Conservation (phyloP, 2,888 invertebrate genomes). For the Pammene aurita region DNA sequence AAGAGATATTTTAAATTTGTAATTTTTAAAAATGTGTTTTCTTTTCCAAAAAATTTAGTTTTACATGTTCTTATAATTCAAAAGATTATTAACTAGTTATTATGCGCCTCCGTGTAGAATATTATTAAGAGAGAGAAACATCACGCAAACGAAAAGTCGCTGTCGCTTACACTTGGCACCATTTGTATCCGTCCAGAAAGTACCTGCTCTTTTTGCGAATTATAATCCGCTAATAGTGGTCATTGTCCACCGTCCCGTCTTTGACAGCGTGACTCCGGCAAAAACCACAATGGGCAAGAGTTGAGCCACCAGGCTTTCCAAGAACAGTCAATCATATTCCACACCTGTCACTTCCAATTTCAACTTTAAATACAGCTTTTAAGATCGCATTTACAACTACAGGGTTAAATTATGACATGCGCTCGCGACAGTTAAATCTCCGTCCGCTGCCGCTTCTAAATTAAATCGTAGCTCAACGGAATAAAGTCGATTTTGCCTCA, state of each 20-base stretch:
- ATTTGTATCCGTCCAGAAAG: conserved; percentile 43
- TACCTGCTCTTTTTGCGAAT: conserved; percentile 80
- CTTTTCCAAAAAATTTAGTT: too few species aligned
- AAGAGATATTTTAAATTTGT: too few species aligned
- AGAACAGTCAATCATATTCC: conserved; percentile 72
- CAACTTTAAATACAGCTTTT: neutral
- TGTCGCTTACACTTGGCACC: conserved; percentile 48
- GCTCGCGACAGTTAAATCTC: conserved; percentile 13
- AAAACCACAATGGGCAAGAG: conserved; percentile 72
- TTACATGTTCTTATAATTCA: too few species aligned
- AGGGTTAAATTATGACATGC: conserved; percentile 45
- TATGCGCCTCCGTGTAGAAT: too few species aligned
- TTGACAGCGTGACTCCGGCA: conserved; percentile 53
- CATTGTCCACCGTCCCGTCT: conserved; percentile 74
- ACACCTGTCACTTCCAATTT: neutral
- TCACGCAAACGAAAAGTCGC: conserved; percentile 36
- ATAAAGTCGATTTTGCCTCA: conserved; percentile 9
- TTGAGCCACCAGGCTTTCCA: conserved; percentile 62
- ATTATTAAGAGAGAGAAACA: neutral
- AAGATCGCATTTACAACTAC: conserved; percentile 43
- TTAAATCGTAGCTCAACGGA: neutral
- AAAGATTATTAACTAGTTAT: too few species aligned
- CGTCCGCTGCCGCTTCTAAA: conserved; percentile 12
- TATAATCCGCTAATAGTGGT: conserved; percentile 81
- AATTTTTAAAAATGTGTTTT: too few species aligned